Evolutionary conservation across 1,140 invertebrate species (phyloP), one percentile per base, ranked within the genome.

Genomic region (Achatina immaculata): DNA sequence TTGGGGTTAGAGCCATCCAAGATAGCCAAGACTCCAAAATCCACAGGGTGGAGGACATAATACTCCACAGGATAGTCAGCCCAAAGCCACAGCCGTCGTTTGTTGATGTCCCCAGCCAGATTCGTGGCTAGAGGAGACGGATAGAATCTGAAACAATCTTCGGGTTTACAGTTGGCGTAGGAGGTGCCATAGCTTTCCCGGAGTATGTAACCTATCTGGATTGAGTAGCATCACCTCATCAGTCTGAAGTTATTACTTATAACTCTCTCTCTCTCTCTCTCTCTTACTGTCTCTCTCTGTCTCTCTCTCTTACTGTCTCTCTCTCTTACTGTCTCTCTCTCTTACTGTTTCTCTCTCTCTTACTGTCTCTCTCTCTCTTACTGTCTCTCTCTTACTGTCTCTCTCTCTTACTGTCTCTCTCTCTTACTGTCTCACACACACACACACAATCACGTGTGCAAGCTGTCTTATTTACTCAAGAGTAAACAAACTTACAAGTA

Each of bases 1-100:
- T 38, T 45, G 14, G 65, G 73, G 6, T 86, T 78, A 14, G 78
- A 74, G 38, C 82, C 82, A 19, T 84, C 83, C 48, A 81, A 36
- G 14, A 31, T 19, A 36, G 62, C 55, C 55, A 74, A 38, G 38
- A 81, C 36, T 31, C 58, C 76, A 34, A 78, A 78, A 31, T 78
- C 65, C 40, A 78, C 58, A 6, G 76, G 58, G 65, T 78, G 76
- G 4, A 68, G 42, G 1, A 66, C 58, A 43, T 68, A 68, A 31
- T 68, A 68, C 51, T 78, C 76, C 34, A 78, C 58, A 16, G 40
- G 40, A 62, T 78, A 78, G 3, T 66, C 42, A 1, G 76, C 76
- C 65, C 58, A 78, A 16, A 78, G 31, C 76, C 76, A 78, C 36
- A 78, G 38, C 3, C 76, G 62, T 21, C 76, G 7, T 31, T 45